Conservation (phyloP, 1,140 invertebrate genomes). For the Drosophila repleta region DNA sequence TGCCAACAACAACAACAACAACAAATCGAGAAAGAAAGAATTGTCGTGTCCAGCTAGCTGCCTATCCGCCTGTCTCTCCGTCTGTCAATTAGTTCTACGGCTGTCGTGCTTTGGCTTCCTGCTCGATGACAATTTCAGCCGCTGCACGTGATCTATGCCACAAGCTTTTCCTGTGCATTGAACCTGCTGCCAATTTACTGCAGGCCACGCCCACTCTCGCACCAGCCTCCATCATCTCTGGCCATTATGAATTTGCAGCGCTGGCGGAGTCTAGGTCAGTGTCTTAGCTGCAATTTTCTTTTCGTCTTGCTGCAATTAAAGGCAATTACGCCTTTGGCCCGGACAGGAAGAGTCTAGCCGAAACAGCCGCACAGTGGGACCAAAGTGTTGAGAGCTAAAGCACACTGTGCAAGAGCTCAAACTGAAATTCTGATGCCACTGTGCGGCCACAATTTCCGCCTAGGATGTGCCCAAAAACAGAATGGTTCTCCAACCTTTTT, state of each 20-base stretch:
- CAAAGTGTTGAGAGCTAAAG: too few species aligned
- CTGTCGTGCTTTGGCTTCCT: slow-evolving; percentile 40
- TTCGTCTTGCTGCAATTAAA: slow-evolving; percentile 61
- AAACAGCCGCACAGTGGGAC: too few species aligned
- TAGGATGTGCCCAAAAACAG: slow-evolving; percentile 68
- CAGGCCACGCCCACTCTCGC: slow-evolving; percentile 24
- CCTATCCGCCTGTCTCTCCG: slow-evolving; percentile 1
- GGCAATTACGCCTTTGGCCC: slow-evolving; percentile 59
- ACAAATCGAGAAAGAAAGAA: too few species aligned
- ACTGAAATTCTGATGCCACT: too few species aligned
- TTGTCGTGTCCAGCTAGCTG: slow-evolving; percentile 28
- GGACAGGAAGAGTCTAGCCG: slow-evolving; percentile 35
- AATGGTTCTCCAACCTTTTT: slow-evolving; percentile 57
- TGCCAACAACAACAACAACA: neutral
- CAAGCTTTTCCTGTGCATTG: slow-evolving; percentile 41
- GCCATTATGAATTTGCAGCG: slow-evolving; percentile 66
- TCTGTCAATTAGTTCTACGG: slow-evolving; percentile 74
- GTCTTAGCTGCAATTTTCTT: slow-evolving; percentile 74
- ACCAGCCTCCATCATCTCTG: slow-evolving; percentile 8
- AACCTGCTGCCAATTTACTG: slow-evolving; percentile 38
- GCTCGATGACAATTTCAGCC: slow-evolving; percentile 58
- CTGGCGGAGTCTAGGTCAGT: slow-evolving; percentile 74
- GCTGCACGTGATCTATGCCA: slow-evolving; percentile 45
- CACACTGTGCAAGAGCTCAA: too few species aligned
- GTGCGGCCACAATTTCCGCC: slow-evolving; percentile 68